These are phyloP conservation scores for Hirudinaria manillensis DNA, from an alignment of 2,888 invertebrate genomes.

Conservation along the genomic window DNA sequence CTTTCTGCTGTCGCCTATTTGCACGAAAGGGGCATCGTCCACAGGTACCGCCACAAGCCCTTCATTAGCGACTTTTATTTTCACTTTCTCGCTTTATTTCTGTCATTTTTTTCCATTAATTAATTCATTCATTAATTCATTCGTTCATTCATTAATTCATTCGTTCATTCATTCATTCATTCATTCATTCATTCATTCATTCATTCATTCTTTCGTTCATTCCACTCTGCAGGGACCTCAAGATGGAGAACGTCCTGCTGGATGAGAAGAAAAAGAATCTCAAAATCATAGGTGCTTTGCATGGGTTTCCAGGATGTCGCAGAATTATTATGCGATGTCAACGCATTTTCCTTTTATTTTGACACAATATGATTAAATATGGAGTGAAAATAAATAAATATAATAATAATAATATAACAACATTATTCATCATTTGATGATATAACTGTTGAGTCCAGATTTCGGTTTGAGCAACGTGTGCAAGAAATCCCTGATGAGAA, in stretches of 20 bases:
- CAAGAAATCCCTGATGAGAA: slow-evolving; percentile 60
- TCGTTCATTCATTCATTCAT: neutral
- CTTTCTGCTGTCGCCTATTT: slow-evolving; percentile 66
- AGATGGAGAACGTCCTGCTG: slow-evolving; percentile 74
- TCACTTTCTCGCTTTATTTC: neutral
- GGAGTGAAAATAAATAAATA: no score
- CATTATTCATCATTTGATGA: no score
- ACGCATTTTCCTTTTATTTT: no score
- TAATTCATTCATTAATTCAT: neutral
- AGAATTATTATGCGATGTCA: neutral
- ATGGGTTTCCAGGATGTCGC: neutral
- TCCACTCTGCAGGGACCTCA: slow-evolving; percentile 61
- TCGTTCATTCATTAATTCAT: neutral
- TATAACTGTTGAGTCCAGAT: slow-evolving; percentile 56
- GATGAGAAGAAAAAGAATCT: slow-evolving; percentile 65
- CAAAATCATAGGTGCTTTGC: slow-evolving; percentile 60
- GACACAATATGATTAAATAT: no score
- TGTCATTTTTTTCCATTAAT: neutral
- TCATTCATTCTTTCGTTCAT: neutral
- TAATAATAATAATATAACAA: no score
- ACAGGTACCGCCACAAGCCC: slow-evolving; percentile 58
- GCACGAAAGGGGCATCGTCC: slow-evolving; percentile 65
- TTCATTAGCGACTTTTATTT: neutral
- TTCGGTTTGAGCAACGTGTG: slow-evolving; percentile 71
- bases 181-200: neutral